phyloP scores from a whole-genome alignment of 30 jellyfish, hydroid and myxozoan genomes.

The Catostylus mosaicus region DNA sequence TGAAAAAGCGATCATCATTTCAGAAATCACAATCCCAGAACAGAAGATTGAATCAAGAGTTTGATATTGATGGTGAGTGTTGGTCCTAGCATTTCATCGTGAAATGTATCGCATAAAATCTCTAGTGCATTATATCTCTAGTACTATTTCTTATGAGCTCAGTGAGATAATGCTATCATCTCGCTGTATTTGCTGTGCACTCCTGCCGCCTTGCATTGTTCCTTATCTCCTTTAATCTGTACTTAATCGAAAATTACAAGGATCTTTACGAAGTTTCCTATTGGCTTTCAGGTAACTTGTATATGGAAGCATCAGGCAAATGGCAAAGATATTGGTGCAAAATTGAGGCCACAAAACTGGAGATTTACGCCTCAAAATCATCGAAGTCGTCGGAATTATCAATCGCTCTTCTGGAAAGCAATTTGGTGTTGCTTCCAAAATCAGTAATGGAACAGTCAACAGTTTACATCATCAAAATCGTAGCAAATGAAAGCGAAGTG shows the following conservation, averaged over 20 bases:
- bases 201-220: too few relatives aligned
- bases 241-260: too few relatives aligned
- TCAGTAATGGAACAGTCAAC: conserved; percentile 3
- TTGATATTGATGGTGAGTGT: conserved; percentile 41
- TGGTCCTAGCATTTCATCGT: not conserved
- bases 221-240: too few relatives aligned
- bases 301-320: conserved; percentile 16
- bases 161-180: too few relatives aligned
- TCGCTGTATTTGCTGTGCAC: too few relatives aligned
- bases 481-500: not conserved
- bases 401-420: conserved; percentile 1
- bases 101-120: too few relatives aligned
- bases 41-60: conserved; percentile 5
- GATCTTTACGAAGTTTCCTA: too few relatives aligned
- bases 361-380: conserved; percentile 14
- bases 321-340: conserved; percentile 61
- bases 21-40: conserved; percentile 36
- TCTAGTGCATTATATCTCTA: too few relatives aligned
- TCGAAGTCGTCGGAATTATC: conserved; percentile 20
- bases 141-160: too few relatives aligned
- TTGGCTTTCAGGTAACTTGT: conserved; percentile 43
- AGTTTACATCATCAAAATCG: not conserved
- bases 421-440: not conserved
- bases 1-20: conserved; percentile 44
- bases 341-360: conserved; percentile 20